A percentile compares a stretch with the other conserved stretches of the same genome.
These are phyloP conservation scores for Acrossocheilus fasciatus DNA, from an alignment of 2,797 vertebrate species.

Conservation along the genomic window DNA sequence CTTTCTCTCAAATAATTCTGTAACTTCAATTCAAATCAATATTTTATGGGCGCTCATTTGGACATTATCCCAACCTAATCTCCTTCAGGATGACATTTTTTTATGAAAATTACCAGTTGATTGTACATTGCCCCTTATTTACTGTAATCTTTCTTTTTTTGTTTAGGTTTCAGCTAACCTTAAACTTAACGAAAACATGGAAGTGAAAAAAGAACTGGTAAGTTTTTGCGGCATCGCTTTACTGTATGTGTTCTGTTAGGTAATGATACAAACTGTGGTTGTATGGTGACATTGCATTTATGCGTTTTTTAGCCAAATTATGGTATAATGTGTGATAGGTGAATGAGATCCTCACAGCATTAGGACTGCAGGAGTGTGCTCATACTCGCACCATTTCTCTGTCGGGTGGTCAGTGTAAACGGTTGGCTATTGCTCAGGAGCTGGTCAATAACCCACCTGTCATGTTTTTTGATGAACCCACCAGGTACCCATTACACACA, in stretches of 20 bases:
- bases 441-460: conserved; percentile 98
- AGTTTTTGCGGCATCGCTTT: conserved; percentile 62
- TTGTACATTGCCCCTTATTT: background rate
- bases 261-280: background rate
- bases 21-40: background rate
- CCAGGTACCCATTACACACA: conserved; percentile 80
- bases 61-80: background rate
- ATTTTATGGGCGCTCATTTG: background rate
- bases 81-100: background rate
- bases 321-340: conserved; percentile 77
- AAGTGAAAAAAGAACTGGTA: conserved; percentile 96
- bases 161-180: conserved; percentile 93
- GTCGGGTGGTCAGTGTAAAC: conserved; percentile 94
- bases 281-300: background rate
- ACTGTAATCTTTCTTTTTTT: conserved; percentile 42
- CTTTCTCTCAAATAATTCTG: background rate
- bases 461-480: conserved; percentile 99
- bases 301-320: background rate
- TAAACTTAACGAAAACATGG: conserved; percentile 93
- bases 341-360: conserved; percentile 94
- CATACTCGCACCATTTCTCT: conserved; percentile 91
- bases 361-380: conserved; percentile 93
- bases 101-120: background rate
- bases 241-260: background rate
- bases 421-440: conserved; percentile 95